Percentiles rank a stretch among this genome's conserved stretches.
Evolutionary conservation across 2,888 invertebrate genomes (phyloP).

Genomic region (Cenopis cana): DNA sequence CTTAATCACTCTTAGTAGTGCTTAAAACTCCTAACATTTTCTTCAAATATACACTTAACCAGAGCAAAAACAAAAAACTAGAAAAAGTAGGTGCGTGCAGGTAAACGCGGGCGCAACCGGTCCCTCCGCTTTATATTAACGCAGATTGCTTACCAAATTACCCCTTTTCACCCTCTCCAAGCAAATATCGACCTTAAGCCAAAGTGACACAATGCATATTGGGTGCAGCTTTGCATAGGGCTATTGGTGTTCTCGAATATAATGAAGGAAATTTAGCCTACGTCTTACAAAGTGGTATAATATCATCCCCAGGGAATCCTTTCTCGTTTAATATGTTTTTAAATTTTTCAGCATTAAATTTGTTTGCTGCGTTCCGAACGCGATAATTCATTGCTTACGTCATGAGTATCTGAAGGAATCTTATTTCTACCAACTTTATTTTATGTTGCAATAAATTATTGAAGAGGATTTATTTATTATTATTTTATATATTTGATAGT

Average conservation of each 20-base stretch:
- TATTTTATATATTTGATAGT: background rate
- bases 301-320: constrained; percentile 51
- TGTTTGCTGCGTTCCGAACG: constrained; percentile 17
- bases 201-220: constrained; percentile 31
- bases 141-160: constrained; percentile 73
- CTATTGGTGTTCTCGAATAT: constrained; percentile 57
- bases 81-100: constrained; percentile 66
- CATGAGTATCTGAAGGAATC: background rate
- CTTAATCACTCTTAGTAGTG: too few species aligned
- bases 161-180: constrained; percentile 49
- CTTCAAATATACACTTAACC: constrained; percentile 29
- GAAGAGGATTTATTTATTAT: background rate
- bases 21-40: constrained; percentile 7
- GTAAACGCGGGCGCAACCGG: constrained; percentile 69
- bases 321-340: constrained; percentile 19
- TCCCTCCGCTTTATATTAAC: constrained; percentile 64
- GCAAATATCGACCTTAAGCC: constrained; percentile 52
- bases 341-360: constrained; percentile 28
- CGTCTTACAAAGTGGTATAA: constrained; percentile 56
- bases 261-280: constrained; percentile 63
- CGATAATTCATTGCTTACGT: constrained; percentile 19
- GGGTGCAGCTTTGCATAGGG: constrained; percentile 33
- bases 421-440: background rate
- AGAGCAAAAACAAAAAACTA: constrained; percentile 41
- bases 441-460: constrained; percentile 8